These are phyloP conservation scores for Tenthredo livida DNA, from an alignment of 2,888 invertebrate genomes.

Conservation along the genomic window DNA sequence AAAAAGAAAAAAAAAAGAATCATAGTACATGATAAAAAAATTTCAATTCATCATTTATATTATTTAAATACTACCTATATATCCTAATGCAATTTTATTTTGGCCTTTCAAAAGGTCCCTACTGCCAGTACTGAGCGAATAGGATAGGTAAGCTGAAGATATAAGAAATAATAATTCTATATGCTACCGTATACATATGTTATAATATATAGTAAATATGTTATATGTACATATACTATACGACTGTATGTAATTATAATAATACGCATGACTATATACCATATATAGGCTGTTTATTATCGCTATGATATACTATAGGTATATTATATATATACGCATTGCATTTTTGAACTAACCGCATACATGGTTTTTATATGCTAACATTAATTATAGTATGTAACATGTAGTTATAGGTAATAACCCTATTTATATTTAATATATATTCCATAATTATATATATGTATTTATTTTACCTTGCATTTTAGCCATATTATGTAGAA, in stretches of 20 bases:
- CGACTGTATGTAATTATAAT: background rate
- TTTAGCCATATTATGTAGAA: no score
- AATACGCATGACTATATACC: conserved; percentile 3
- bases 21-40: background rate
- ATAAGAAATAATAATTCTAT: conserved; percentile 29
- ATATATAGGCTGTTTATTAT: background rate
- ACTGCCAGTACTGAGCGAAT: conserved; percentile 91
- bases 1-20: no score
- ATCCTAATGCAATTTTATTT: conserved; percentile 70
- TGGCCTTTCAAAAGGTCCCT: conserved; percentile 82
- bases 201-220: background rate
- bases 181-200: background rate
- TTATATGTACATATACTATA: background rate
- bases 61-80: background rate
- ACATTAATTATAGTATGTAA: no score
- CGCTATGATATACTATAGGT: background rate
- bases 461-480: no score
- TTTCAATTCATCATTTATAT: background rate
- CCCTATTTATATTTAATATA: no score
- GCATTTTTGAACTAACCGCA: background rate
- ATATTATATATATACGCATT: background rate
- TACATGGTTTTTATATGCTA: no score
- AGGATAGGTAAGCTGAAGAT: conserved; percentile 80
- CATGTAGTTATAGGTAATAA: no score
- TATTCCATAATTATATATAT: no score